These are phyloP conservation scores for Tangara arthus DNA, from an alignment of 2,797 vertebrate genomes.

Conservation along the genomic window DNA sequence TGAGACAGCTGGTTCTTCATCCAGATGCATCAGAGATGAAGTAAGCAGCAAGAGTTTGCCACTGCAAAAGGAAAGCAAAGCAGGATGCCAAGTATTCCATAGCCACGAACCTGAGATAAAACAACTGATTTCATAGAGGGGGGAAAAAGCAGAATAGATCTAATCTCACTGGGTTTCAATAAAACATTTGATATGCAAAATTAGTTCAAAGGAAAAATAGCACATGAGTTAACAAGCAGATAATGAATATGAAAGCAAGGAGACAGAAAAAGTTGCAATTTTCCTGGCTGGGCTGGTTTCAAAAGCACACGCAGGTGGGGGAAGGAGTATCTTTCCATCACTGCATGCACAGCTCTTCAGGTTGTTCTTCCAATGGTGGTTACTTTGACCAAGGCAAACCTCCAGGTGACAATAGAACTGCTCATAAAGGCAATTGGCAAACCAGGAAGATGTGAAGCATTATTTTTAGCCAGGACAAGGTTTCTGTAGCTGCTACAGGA, in stretches of 20 bases:
- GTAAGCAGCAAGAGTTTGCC: background rate
- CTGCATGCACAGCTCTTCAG: background rate
- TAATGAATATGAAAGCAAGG: background rate
- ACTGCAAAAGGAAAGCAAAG: background rate
- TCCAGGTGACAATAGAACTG: background rate
- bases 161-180: background rate
- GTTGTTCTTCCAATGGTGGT: background rate
- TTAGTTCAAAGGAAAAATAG: background rate
- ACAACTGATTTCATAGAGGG: background rate
- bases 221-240: background rate
- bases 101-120: background rate
- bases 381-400: background rate
- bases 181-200: background rate
- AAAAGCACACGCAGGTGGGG: background rate
- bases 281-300: background rate
- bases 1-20: background rate
- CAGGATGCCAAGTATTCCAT: background rate
- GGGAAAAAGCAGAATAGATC: rapidly evolving
- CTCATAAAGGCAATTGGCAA: background rate
- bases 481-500: background rate
- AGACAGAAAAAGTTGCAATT: background rate
- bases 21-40: background rate
- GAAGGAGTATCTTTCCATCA: background rate
- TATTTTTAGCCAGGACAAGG: background rate
- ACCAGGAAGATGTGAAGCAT: background rate